Base-by-base conservation (phyloP, 2,113 vertebrate genomes). In the Chaetorhynchus papuensis region DNA sequence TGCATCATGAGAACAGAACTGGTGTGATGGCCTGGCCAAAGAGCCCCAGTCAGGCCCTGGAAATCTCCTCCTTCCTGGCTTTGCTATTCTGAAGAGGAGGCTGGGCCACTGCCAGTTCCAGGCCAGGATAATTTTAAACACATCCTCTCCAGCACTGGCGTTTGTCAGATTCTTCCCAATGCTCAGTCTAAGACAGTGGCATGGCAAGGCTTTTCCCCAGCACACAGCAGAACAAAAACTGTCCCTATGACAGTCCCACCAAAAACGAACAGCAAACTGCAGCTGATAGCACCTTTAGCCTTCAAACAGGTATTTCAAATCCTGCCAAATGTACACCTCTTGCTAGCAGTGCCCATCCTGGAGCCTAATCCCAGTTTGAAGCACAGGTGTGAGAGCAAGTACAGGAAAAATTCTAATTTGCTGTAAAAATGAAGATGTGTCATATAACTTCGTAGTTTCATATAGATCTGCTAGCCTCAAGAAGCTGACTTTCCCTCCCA, bases 21-120 rank as follows among this genome's bases (percentile, higher is more conserved):
- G 61, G 41, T 10, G 2, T 1, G n/a, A 41, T 24, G 69, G 65
- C 33, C 57, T 64, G 89, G 81, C 69, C 77, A 41, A 63, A 83
- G 39, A 72, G 50, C 57, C 44, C 27, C 1, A 2, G 53, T 83
- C 28, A 21, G 68, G 68, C 50, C 83, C 68, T 90, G 77, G 65
- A 94, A 96, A 71, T 85, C 83, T 94, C 56, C 79, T 93, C 68
- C 77, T 96, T 95, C 87, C 41, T 87, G 81, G 37, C 74, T 75
- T 79, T 85, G 17, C 70, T 84, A 33, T 84, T 91, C 93, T 71
- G 57, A 92, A 76, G 83, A 75, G 47, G 16, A 83, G 53, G n/a
- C 41, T 95, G 91, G 84, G 74, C 15, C 2, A 13, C 66, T 82
- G 89, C 89, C 96, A 96, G 81, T 47, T 81, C 82, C 78, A 79